Base-by-base conservation (phyloP, 2,888 invertebrate genomes). In the Adelphocoris suturalis region DNA sequence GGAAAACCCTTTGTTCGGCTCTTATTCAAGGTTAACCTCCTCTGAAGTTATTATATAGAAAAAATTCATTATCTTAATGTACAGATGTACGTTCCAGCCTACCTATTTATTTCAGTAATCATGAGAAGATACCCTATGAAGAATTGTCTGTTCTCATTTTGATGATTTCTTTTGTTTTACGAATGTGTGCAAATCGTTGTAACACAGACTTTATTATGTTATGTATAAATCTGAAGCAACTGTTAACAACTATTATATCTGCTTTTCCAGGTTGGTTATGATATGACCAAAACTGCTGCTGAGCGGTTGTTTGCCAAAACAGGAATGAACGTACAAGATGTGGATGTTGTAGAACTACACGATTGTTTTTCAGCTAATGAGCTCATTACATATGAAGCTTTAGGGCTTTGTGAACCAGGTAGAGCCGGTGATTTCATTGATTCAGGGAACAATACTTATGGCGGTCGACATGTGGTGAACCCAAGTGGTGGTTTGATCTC, bases 351-450 rank as follows among this genome's bases (percentile, higher is more conserved):
- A 9, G 99, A 99, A 93, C 94, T 99, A 46, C 99, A 99, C 92
- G 99, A 99, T 93, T 99, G 99, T 93, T 99, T 99, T 93, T 98
- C 99, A 9, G 96, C 98, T 9, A 99, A 99, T 93, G 99, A 99
- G 93, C 94, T 99, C 91, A 97, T 99, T 89, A 99, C 99, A 0
- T 99, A 99, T 92, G 99, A 99, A 94, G 99, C 98, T 0, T 95
- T 99, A 27, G 98, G 99, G 78, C 94, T 99, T 9, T 99, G 99
- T 93, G 95, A 96, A 16, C 96, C 95, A 92, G 99, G 99, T 27
- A 96, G 98, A 94, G 99, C 97, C 0, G 98, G 97, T 14, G 97
- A 97, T 92, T 95, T 99, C 91, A 96, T 99, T 91, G 99, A 99
- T 93, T 95, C 96, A 7, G 98, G 98, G 0, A 97, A 99, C 93